These are phyloP conservation scores for Regulus satrapa DNA, from an alignment of 2,113 vertebrate genomes.

Conservation along the genomic window DNA sequence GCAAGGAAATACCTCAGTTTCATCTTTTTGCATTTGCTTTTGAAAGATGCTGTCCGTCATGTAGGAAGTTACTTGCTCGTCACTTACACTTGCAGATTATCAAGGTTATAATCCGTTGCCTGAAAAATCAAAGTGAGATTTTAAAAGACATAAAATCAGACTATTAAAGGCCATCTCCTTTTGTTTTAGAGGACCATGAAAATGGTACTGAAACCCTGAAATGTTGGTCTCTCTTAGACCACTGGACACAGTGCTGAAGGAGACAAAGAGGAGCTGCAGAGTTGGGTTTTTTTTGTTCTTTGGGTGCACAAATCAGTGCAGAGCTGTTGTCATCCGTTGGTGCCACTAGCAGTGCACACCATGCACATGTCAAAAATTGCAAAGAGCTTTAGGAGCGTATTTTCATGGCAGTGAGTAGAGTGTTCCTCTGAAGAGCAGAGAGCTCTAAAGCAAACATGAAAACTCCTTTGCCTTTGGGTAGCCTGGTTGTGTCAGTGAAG, in stretches of 20 bases:
- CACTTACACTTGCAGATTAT: not conserved
- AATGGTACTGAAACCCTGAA: not conserved
- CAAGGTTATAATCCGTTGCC: not conserved
- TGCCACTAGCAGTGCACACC: not conserved
- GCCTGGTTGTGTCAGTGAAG: slow-evolving; percentile 62
- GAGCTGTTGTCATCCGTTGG: not conserved
- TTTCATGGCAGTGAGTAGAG: not conserved
- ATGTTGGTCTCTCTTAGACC: not conserved
- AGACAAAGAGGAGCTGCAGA: not conserved
- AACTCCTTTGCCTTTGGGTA: slow-evolving; percentile 45
- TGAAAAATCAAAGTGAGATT: not conserved
- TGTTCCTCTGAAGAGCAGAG: slow-evolving; percentile 10
- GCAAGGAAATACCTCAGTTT: not conserved
- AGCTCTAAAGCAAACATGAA: slow-evolving; percentile 3
- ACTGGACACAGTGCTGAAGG: fast-evolving
- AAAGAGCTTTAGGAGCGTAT: not conserved
- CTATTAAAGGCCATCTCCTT: not conserved
- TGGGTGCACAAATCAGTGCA: not conserved
- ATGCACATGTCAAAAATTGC: not conserved
- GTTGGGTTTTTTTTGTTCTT: not conserved
- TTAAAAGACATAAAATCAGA: not conserved
- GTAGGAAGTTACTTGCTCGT: not conserved
- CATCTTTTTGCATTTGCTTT: not conserved
- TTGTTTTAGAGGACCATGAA: not conserved
- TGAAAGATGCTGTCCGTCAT: not conserved